These are phyloP conservation scores for Trachymyrmex septentrionalis DNA, from an alignment of 1,140 invertebrate genomes.

Conservation along the genomic window DNA sequence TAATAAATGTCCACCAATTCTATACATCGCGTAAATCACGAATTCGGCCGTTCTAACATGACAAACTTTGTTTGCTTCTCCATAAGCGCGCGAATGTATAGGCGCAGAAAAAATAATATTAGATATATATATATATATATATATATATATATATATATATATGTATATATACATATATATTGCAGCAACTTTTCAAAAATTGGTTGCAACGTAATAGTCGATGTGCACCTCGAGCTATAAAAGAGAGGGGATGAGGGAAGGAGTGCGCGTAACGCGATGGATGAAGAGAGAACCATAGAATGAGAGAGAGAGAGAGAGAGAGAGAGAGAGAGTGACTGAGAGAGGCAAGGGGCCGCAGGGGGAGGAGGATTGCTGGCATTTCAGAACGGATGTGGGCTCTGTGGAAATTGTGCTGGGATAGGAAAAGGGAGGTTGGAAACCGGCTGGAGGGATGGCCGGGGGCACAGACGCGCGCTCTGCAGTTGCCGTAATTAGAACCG, in stretches of 20 bases:
- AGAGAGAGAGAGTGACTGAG: not conserved
- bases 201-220: conserved; percentile 66
- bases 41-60: not conserved
- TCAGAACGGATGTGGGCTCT: conserved; percentile 77
- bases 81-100: not conserved
- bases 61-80: conserved; percentile 25
- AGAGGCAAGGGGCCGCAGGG: conserved; percentile 31
- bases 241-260: conserved; percentile 47
- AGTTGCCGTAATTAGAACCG: conserved; percentile 86
- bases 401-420: conserved; percentile 77
- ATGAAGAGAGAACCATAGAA: not conserved
- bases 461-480: conserved; percentile 82
- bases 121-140: not conserved
- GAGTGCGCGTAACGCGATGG: conserved; percentile 27
- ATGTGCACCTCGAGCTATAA: conserved; percentile 65
- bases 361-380: conserved; percentile 66
- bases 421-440: conserved; percentile 78
- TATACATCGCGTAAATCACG: not conserved
- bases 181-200: conserved; percentile 66
- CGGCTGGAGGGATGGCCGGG: conserved; percentile 75
- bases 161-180: not conserved
- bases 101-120: not conserved
- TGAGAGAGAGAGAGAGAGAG: not conserved
- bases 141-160: not conserved
- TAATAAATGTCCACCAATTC: conserved; percentile 23